Evolutionary conservation across 2,113 vertebrate species (phyloP).

Genomic region (Sylvia atricapilla): DNA sequence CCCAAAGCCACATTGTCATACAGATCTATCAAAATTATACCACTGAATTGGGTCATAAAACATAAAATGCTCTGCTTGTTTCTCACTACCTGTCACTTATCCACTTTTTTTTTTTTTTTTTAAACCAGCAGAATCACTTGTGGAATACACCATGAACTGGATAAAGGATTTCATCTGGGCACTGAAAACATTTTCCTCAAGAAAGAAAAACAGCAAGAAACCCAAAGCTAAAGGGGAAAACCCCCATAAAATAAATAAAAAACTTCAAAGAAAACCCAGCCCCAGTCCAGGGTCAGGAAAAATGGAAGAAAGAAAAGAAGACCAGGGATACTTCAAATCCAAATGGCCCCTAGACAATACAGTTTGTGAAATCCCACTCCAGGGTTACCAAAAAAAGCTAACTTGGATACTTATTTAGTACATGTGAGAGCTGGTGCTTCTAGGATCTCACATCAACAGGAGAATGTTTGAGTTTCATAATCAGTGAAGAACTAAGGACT

Average conservation of each 20-base stretch:
- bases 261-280: background rate
- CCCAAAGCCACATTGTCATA: rapidly evolving
- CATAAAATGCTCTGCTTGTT: background rate
- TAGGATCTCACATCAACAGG: background rate
- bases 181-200: background rate
- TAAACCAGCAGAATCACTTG: background rate
- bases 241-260: background rate
- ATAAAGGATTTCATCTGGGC: background rate
- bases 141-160: background rate
- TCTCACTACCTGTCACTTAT: background rate
- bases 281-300: background rate
- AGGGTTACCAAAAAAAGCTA: background rate
- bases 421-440: background rate
- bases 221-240: background rate
- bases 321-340: background rate
- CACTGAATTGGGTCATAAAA: background rate
- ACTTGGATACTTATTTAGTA: background rate
- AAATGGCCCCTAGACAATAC: rapidly evolving
- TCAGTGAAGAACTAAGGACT: background rate
- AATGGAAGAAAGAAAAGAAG: background rate
- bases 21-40: background rate
- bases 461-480: background rate
- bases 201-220: background rate
- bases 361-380: background rate
- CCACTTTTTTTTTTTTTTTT: background rate